Percentiles rank a stretch among this genome's conserved stretches.
These are phyloP conservation scores for Aphaenogaster ashmeadi DNA, from an alignment of 1,140 invertebrate genomes.

Conservation along the genomic window DNA sequence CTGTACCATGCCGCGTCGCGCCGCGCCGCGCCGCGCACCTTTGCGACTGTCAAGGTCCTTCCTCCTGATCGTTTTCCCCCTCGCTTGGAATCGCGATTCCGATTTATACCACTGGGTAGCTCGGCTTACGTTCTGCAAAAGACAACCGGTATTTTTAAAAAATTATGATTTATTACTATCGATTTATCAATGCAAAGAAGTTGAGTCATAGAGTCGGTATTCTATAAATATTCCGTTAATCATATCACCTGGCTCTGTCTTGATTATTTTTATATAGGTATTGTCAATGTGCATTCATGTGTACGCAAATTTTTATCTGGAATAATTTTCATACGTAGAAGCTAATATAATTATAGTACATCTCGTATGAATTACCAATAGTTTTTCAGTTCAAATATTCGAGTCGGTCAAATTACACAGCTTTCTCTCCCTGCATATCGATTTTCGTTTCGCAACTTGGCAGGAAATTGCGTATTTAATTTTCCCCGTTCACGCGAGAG, in stretches of 20 bases:
- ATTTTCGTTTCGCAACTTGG: not conserved
- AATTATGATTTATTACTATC: not conserved
- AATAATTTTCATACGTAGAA: not conserved
- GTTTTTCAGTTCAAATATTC: slow-evolving; percentile 7
- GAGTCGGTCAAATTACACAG: not conserved
- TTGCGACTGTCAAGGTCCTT: slow-evolving; percentile 75
- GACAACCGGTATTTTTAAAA: not conserved
- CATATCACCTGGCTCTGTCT: not conserved
- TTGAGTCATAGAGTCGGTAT: not conserved
- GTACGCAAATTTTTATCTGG: not conserved
- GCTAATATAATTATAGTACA: no score
- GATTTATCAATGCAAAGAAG: not conserved
- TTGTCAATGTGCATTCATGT: not conserved
- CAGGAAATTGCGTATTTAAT: slow-evolving; percentile 26
- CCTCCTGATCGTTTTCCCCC: slow-evolving; percentile 27
- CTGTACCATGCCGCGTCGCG: not conserved
- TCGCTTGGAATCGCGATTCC: not conserved
- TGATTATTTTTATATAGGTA: not conserved
- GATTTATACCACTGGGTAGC: not conserved
- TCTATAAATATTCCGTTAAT: not conserved
- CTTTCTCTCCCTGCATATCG: not conserved
- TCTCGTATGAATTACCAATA: not conserved
- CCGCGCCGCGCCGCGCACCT: not conserved
- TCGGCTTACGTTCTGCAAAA: not conserved
- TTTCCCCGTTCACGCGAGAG: not conserved